A percentile compares a stretch with the other conserved stretches of the same genome.
Evolutionary conservation across 2,797 vertebrate genomes (phyloP).

Genomic region (Xerus rutilus): DNA sequence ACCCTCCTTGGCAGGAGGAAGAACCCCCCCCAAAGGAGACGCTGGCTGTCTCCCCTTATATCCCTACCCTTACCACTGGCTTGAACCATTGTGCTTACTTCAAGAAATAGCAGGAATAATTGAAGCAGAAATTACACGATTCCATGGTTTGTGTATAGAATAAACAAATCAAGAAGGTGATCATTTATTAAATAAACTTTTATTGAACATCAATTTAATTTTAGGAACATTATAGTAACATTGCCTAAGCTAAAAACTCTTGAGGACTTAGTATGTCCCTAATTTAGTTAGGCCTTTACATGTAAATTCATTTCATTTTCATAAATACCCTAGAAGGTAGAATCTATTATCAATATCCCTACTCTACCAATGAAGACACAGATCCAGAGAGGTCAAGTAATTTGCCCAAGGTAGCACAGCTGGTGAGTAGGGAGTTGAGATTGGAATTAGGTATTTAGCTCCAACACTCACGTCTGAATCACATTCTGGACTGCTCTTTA

Average conservation of each 20-base stretch:
- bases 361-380: background rate
- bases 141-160: background rate
- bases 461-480: background rate
- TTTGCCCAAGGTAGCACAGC: background rate
- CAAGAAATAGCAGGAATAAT: background rate
- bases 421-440: background rate
- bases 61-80: background rate
- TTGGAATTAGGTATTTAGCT: background rate
- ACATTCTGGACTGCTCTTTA: background rate
- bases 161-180: background rate
- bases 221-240: background rate
- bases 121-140: background rate
- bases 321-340: background rate
- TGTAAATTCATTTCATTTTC: conserved; percentile 43
- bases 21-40: too few relatives aligned
- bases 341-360: background rate
- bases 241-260: conserved; percentile 13
- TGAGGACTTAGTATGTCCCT: background rate
- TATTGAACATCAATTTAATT: conserved; percentile 58
- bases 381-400: background rate
- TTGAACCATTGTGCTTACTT: background rate
- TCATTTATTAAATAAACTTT: conserved; percentile 54
- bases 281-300: background rate
- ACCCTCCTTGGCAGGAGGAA: too few relatives aligned
- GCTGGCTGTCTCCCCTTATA: too few relatives aligned